Evolutionary conservation across 2,113 vertebrate species (phyloP).

Genomic region (Bos indicus): DNA sequence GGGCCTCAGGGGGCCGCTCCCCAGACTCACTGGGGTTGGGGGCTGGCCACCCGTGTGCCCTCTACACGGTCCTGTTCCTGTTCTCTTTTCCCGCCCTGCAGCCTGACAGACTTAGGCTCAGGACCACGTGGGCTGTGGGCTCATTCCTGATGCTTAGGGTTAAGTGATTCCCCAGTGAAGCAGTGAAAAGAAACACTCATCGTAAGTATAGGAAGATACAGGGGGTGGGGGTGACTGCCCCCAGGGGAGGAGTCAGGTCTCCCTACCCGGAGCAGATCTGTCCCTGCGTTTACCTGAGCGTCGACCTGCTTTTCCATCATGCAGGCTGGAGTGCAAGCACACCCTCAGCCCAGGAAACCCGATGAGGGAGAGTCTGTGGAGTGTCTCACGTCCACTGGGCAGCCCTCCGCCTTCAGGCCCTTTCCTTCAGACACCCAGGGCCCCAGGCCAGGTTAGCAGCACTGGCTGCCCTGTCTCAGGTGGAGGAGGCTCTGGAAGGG

Average conservation of each 20-base stretch:
- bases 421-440: background rate
- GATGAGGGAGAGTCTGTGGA: background rate
- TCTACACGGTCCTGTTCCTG: accelerated
- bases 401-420: background rate
- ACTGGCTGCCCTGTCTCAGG: background rate
- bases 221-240: background rate
- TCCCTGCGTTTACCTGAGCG: background rate
- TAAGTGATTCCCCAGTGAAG: background rate
- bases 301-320: accelerated
- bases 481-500: background rate
- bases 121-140: background rate
- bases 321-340: accelerated
- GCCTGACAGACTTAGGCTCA: background rate
- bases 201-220: background rate
- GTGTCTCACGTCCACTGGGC: background rate
- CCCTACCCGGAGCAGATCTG: background rate
- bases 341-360: too few species aligned
- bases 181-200: background rate
- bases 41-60: background rate
- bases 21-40: background rate
- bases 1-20: background rate
- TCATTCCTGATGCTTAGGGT: background rate
- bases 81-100: background rate
- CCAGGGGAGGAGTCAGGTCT: background rate
- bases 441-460: background rate